Conservation (phyloP, 2,888 invertebrate species). For the Cremastobaeus sp. region DNA sequence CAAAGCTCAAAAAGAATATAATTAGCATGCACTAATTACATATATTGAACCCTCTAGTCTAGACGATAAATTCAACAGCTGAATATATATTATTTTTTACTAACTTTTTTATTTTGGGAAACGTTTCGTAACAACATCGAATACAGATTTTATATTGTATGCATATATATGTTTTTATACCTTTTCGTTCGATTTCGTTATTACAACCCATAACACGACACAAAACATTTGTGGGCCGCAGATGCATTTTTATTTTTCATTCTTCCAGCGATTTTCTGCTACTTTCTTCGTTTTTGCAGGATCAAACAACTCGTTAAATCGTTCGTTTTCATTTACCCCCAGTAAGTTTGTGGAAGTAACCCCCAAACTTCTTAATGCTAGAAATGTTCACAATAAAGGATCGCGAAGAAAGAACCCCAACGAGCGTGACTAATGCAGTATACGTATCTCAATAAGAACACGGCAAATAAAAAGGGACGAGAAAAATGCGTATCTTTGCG, state of each 20-base stretch:
- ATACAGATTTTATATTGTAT: too few relatives aligned
- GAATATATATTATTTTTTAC: too few relatives aligned
- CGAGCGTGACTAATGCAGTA: conserved; percentile 67
- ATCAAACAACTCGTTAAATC: conserved; percentile 55
- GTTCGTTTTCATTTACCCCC: conserved; percentile 56
- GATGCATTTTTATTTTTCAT: too few relatives aligned
- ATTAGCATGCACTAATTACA: too few relatives aligned
- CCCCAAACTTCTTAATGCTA: conserved; percentile 61
- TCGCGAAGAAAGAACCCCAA: conserved; percentile 65
- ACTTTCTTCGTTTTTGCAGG: conserved; percentile 23
- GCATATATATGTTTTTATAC: too few relatives aligned
- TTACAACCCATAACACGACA: conserved; percentile 5
- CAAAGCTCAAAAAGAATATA: too few relatives aligned
- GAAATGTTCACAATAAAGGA: conserved; percentile 62
- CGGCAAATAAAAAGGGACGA: conserved; percentile 29
- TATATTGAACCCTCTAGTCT: too few relatives aligned
- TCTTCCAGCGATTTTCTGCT: conserved; percentile 23
- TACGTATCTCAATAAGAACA: conserved; percentile 59
- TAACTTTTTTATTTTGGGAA: too few relatives aligned
- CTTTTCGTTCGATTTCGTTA: conserved; percentile 12
- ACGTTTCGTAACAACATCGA: too few relatives aligned
- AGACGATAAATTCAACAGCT: too few relatives aligned
- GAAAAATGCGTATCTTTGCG: conserved; percentile 46
- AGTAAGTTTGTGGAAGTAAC: conserved; percentile 38
- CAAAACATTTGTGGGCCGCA: conserved; percentile 7